Percentiles rank a stretch among this genome's conserved stretches.
phyloP scores from a whole-genome alignment of 2,888 invertebrate species.

The Drosophila ustulata region DNA sequence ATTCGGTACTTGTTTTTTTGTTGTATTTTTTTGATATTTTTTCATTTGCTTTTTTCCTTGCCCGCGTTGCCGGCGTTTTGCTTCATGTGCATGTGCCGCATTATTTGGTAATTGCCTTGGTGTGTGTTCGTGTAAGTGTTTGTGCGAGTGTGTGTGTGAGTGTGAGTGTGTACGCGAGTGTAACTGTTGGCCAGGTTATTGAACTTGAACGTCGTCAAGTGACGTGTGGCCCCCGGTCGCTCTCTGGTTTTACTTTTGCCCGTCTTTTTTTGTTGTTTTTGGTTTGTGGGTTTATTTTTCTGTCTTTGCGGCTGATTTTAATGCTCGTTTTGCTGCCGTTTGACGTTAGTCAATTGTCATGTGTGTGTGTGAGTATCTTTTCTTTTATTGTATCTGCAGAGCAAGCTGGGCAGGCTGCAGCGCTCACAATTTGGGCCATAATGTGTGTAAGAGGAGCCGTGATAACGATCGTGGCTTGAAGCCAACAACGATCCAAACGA shows the following conservation, averaged over 20 bases:
- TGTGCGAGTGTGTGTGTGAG: slow-evolving; percentile 18
- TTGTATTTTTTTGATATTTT: slow-evolving; percentile 27
- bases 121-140: slow-evolving; percentile 35
- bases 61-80: slow-evolving; percentile 66
- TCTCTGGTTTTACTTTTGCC: slow-evolving; percentile 26
- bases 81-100: slow-evolving; percentile 76
- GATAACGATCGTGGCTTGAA: slow-evolving; percentile 65
- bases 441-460: slow-evolving; percentile 34
- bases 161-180: slow-evolving; percentile 44
- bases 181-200: slow-evolving; percentile 78
- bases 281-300: slow-evolving; percentile 44
- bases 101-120: slow-evolving; percentile 75
- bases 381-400: slow-evolving; percentile 42
- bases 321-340: slow-evolving; percentile 61
- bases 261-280: slow-evolving; percentile 23
- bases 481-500: slow-evolving; percentile 21
- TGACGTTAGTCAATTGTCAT: slow-evolving; percentile 70
- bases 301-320: slow-evolving; percentile 53
- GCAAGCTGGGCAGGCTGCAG: slow-evolving; percentile 22
- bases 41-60: slow-evolving; percentile 29
- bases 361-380: slow-evolving; percentile 11
- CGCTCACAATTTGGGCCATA: slow-evolving; percentile 33
- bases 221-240: slow-evolving; percentile 62
- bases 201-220: slow-evolving; percentile 79
- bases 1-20: slow-evolving; percentile 20